Evolutionary conservation across 2,113 vertebrate species (phyloP).

Genomic region (Elachura formosa): DNA sequence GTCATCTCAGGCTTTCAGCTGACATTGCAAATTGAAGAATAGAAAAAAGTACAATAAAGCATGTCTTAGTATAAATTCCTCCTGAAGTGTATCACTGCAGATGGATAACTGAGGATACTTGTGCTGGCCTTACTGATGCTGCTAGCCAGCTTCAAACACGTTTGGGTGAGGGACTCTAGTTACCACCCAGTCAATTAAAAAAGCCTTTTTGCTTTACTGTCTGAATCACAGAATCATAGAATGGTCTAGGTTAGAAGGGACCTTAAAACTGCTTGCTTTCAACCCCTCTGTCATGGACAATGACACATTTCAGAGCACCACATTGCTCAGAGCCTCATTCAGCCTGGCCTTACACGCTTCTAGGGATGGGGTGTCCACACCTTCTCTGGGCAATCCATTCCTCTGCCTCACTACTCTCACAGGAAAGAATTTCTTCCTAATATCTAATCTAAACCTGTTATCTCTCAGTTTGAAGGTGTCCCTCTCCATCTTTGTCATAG

Average conservation of each 20-base stretch:
- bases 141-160: not conserved
- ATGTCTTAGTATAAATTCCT: not conserved
- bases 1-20: constrained; percentile 12
- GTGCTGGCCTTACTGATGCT: not conserved
- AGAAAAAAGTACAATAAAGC: not conserved
- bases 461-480: not conserved
- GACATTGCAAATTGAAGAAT: not conserved
- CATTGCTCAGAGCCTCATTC: not conserved
- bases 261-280: not conserved
- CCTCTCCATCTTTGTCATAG: not conserved
- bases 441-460: not conserved
- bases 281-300: not conserved
- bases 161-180: not conserved
- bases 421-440: not conserved
- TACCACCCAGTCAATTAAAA: not conserved
- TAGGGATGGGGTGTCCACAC: not conserved
- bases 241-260: not conserved
- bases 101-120: not conserved
- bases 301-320: fast-evolving
- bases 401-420: not conserved
- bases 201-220: not conserved
- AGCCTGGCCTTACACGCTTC: not conserved
- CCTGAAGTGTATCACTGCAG: not conserved
- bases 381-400: not conserved
- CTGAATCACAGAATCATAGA: not conserved